Base-by-base conservation (phyloP, 35 echinoderm and acorn worm genomes). In the Eucidaris tribuloides region DNA sequence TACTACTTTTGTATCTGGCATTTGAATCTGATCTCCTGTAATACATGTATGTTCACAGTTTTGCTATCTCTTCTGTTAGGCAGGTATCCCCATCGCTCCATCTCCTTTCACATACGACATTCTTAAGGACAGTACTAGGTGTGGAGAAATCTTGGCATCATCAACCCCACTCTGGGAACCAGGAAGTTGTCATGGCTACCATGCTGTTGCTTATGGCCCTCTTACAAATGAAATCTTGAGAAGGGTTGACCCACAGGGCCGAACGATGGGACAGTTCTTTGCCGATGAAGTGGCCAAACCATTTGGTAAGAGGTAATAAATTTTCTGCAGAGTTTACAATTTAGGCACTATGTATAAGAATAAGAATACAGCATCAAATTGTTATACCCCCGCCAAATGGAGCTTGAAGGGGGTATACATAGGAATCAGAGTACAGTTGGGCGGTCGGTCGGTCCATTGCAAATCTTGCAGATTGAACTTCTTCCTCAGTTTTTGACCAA, bases 211-310 rank as follows among this genome's bases (percentile, higher is more conserved):
- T 6, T 58, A 79, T 9, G 95, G 90, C 1, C 65, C 85, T 29
- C 78, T 83, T 11, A 79, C 79, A 19, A 88, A 78, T 49, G 85
- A 92, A 27, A 64, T 98, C 18, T 63, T 98, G 5, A 66, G 86
- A 62, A 76, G 95, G 28, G 95, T 86, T 3, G 95, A 98, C 46
- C 86, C 82, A 2, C 61, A 89, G 57, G 62, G 83, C 24, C 55
- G 95, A 37, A 98, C 95, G 0, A 25, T 98, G 4, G 95, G 95
- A 38, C 18, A 68, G 23, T 98, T 90, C 83, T 93, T 98, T 52
- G 35, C 41, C 13, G 95, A 98, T 76, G 95, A 98, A 76, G 83
- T 98, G 22, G 95, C 95, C 45, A 79, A 82, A 71, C 86, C 90
- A 41, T 93, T 93, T 43, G 95, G 95, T 98, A 58, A 83, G 84